Percentiles rank a stretch among this genome's conserved stretches.
These are phyloP conservation scores for Cottus gobio DNA, from an alignment of 2,113 vertebrate genomes.

Conservation along the genomic window DNA sequence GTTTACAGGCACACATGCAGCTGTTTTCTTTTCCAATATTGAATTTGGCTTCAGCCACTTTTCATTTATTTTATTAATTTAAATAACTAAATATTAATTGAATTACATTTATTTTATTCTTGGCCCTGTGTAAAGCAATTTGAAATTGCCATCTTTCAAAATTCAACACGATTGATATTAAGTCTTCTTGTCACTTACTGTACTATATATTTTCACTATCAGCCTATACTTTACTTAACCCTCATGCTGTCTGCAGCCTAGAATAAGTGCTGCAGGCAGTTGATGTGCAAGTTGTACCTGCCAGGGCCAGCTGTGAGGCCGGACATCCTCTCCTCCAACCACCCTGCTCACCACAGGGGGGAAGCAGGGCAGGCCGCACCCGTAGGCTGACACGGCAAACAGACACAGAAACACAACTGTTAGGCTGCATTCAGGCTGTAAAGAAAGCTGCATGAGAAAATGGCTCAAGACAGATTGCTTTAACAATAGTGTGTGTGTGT, in stretches of 20 bases:
- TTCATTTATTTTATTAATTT: neutral
- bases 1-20: neutral
- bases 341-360: slow-evolving; percentile 76
- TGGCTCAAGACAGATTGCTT: neutral
- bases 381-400: slow-evolving; percentile 72
- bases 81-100: neutral
- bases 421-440: neutral
- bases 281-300: slow-evolving; percentile 74
- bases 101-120: neutral
- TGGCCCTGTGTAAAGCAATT: neutral
- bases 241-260: neutral
- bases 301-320: slow-evolving; percentile 85
- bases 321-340: slow-evolving; percentile 81
- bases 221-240: neutral
- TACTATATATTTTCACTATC: neutral
- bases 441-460: neutral
- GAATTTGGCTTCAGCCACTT: neutral
- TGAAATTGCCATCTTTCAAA: neutral
- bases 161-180: neutral
- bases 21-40: neutral
- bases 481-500: neutral
- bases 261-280: neutral
- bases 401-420: slow-evolving; percentile 1
- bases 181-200: neutral
- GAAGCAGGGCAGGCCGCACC: slow-evolving; percentile 79